Percentiles rank a stretch among this genome's conserved stretches.
Conservation (phyloP, 2,888 invertebrate genomes). For the Aethes cnicana region DNA sequence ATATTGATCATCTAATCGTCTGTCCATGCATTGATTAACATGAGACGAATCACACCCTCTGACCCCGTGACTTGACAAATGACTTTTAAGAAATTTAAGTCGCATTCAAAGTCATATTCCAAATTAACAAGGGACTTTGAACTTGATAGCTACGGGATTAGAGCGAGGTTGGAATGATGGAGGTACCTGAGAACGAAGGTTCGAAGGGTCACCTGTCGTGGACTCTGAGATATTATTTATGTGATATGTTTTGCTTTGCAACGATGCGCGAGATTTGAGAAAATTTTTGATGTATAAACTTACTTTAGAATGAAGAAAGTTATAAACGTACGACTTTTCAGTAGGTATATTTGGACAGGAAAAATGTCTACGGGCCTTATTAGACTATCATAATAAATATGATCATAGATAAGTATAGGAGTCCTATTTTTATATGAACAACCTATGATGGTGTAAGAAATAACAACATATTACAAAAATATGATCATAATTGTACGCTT, state of each 20-base stretch:
- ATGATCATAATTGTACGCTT: no score
- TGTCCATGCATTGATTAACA: constrained; percentile 63
- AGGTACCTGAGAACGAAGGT: constrained; percentile 9
- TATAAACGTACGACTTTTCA: no score
- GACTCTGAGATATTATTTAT: constrained; percentile 21
- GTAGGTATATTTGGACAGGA: no score
- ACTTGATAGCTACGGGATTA: background rate
- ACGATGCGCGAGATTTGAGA: background rate
- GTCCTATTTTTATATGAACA: no score
- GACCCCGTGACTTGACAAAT: constrained; percentile 69
- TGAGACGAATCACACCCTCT: constrained; percentile 64
- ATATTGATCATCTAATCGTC: constrained; percentile 60
- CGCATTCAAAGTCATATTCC: constrained; percentile 7
- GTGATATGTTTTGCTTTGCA: constrained; percentile 8
- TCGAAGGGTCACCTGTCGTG: constrained; percentile 24
- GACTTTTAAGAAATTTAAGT: constrained; percentile 51
- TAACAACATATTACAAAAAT: no score
- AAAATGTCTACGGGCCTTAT: no score
- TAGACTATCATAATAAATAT: no score
- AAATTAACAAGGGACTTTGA: background rate
- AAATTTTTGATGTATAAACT: no score
- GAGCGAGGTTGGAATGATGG: background rate
- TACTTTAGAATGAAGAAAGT: no score
- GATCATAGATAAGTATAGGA: no score
- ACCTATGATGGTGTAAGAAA: no score